A percentile compares a stretch with the other conserved stretches of the same genome.
Evolutionary conservation across 2,113 vertebrate species (phyloP).

Genomic region (Promerops cafer): DNA sequence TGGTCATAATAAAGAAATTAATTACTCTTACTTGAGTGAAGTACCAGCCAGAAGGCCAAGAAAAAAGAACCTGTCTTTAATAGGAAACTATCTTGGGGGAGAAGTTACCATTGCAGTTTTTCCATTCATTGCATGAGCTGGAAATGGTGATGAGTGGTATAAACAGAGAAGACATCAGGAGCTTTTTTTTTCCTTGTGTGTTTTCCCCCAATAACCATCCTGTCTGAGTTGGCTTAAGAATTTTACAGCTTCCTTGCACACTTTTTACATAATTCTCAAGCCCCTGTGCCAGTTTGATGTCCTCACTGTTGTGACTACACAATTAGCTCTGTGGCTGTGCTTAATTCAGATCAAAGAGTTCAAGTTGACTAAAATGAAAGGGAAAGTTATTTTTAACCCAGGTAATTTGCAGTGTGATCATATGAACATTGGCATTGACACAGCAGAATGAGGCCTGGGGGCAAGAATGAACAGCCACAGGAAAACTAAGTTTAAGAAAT

Average conservation of each 20-base stretch:
- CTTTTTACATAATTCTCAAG: background rate
- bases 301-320: background rate
- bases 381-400: background rate
- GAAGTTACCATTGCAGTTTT: background rate
- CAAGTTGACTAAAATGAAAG: background rate
- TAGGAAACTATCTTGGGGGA: background rate
- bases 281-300: background rate
- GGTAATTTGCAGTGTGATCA: background rate
- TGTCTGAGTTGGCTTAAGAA: background rate
- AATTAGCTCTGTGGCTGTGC: background rate
- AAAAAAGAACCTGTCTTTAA: background rate
- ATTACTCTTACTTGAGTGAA: background rate
- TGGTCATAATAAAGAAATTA: background rate
- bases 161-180: background rate
- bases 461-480: background rate
- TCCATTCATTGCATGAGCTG: background rate
- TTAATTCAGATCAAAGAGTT: background rate
- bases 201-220: background rate
- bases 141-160: background rate
- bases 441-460: background rate
- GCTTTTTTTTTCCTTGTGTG: accelerated
- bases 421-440: background rate
- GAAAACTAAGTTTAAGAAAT: background rate
- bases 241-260: background rate
- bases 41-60: background rate